Conservation (phyloP, 2,888 invertebrate species). For the Lasioglossum malachurum region DNA sequence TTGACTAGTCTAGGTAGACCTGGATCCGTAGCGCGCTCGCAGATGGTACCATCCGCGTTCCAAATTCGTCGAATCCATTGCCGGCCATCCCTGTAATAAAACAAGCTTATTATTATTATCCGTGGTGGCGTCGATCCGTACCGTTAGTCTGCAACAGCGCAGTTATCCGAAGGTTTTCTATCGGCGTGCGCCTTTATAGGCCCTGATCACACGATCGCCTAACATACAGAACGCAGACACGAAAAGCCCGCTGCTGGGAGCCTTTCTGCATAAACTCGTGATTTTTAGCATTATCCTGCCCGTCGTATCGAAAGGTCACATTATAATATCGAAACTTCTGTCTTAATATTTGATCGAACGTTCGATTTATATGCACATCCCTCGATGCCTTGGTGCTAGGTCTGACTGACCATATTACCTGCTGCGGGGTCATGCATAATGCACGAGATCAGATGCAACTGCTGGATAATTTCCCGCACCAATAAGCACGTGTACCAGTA, state of each 20-base stretch:
- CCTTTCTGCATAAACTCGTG: background rate
- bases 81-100: slow-evolving; percentile 8
- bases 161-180: slow-evolving; percentile 30
- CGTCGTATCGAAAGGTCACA: background rate
- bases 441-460: slow-evolving; percentile 41
- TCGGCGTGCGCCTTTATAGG: slow-evolving; percentile 31
- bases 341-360: background rate
- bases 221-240: slow-evolving; percentile 28
- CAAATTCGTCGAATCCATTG: slow-evolving; percentile 30
- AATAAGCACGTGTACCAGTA: slow-evolving; percentile 7
- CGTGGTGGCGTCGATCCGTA: slow-evolving; percentile 9
- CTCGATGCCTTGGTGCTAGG: background rate
- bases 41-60: slow-evolving; percentile 30
- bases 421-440: slow-evolving; percentile 46
- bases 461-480: slow-evolving; percentile 37
- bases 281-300: background rate
- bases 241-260: slow-evolving; percentile 11
- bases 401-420: slow-evolving; percentile 16
- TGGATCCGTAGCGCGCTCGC: background rate
- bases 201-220: slow-evolving; percentile 33
- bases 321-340: background rate
- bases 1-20: slow-evolving; percentile 11
- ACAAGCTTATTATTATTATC: slow-evolving; percentile 46
- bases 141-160: slow-evolving; percentile 39
- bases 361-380: background rate